phyloP scores from a whole-genome alignment of 2,797 vertebrate genomes.

The Ceyx erithaca region DNA sequence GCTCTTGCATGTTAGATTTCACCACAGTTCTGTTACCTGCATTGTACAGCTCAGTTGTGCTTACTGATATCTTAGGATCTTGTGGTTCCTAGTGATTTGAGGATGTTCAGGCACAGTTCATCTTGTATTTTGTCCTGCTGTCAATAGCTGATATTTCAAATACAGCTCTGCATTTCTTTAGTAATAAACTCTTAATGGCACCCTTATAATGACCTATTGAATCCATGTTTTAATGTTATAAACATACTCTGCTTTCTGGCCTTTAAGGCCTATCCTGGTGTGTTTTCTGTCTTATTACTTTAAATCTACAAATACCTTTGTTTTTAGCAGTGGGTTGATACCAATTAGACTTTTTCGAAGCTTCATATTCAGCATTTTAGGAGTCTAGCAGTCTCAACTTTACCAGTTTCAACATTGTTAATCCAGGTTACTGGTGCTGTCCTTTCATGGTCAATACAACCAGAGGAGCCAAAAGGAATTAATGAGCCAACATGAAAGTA shows the following conservation, averaged over 20 bases:
- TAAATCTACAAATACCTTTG: background rate
- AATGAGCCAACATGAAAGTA: background rate
- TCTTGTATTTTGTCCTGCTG: background rate
- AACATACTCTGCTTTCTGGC: background rate
- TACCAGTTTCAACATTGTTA: background rate
- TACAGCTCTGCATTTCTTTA: background rate
- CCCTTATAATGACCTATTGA: accelerated
- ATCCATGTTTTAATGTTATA: background rate
- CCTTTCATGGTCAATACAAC: background rate
- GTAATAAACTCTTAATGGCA: background rate
- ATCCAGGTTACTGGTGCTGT: background rate
- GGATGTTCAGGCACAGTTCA: background rate
- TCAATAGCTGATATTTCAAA: background rate
- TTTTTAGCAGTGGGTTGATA: background rate
- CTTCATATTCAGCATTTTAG: background rate
- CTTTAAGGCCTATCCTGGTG: background rate
- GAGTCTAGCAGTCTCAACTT: background rate
- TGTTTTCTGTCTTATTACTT: background rate
- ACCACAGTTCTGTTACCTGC: background rate
- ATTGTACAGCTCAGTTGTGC: background rate
- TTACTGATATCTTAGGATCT: background rate
- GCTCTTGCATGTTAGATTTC: background rate
- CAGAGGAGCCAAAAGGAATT: background rate
- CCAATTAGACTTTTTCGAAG: background rate
- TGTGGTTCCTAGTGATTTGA: background rate